A percentile compares a stretch with the other conserved stretches of the same genome.
phyloP scores from a whole-genome alignment of 2,797 vertebrate species.

The Lepidocolaptes lacrymiger region DNA sequence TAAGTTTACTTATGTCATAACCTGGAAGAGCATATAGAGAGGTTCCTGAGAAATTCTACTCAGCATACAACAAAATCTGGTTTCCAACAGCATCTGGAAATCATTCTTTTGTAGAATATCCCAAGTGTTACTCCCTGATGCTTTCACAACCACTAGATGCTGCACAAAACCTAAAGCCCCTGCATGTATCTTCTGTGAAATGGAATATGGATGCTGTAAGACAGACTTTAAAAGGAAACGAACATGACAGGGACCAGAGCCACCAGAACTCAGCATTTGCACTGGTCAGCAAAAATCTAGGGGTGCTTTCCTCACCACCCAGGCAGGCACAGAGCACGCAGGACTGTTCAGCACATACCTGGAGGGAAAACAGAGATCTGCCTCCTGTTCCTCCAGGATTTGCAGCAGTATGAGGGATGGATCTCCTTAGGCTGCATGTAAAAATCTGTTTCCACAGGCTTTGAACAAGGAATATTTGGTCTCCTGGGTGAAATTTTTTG shows the following conservation, averaged over 20 bases:
- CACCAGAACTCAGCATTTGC: not conserved
- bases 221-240: not conserved
- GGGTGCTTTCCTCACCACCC: not conserved
- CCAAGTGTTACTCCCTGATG: not conserved
- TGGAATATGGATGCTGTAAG: not conserved
- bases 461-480: conserved; percentile 21
- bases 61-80: not conserved
- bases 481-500: conserved; percentile 28
- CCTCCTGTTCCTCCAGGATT: not conserved
- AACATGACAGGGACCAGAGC: not conserved
- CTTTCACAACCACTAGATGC: not conserved
- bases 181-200: not conserved
- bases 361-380: not conserved
- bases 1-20: not conserved
- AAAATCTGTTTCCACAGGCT: conserved; percentile 28
- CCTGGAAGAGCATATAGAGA: rapidly evolving
- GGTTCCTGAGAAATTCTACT: not conserved
- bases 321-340: not conserved
- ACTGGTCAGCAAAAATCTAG: not conserved
- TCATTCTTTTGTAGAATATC: not conserved
- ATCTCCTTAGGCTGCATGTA: not conserved
- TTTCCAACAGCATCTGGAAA: not conserved
- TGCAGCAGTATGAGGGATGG: not conserved
- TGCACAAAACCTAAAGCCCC: not conserved
- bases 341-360: not conserved